phyloP scores from a whole-genome alignment of 1,140 invertebrate species.

The Zelostemma sp. region DNA sequence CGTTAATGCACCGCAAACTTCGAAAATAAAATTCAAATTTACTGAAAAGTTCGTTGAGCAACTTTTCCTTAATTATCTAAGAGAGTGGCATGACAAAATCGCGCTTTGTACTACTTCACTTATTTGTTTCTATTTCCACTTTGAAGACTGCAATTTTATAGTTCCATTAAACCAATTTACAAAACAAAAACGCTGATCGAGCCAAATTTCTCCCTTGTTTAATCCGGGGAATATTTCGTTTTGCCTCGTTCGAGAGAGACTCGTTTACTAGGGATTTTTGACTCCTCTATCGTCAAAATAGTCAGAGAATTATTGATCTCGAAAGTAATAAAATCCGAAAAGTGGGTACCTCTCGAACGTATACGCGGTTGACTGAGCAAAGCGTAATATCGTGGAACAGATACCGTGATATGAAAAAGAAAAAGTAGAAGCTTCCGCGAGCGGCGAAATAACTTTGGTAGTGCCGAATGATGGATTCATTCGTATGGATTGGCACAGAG shows the following conservation, averaged over 20 bases:
- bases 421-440: not conserved
- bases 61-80: too few relatives aligned
- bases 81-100: constrained; percentile 12
- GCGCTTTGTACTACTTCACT: too few relatives aligned
- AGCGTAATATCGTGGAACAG: constrained; percentile 32
- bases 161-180: too few relatives aligned
- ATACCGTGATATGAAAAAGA: constrained; percentile 26
- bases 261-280: constrained; percentile 30
- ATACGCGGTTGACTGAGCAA: constrained; percentile 21
- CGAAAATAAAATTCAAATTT: too few relatives aligned
- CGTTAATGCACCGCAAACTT: not conserved
- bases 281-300: constrained; percentile 27
- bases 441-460: not conserved
- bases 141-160: too few relatives aligned
- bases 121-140: too few relatives aligned
- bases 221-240: constrained; percentile 19
- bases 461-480: too few relatives aligned
- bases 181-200: too few relatives aligned
- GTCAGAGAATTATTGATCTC: constrained; percentile 36
- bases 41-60: too few relatives aligned
- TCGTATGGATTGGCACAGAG: too few relatives aligned
- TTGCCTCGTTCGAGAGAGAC: constrained; percentile 21
- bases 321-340: constrained; percentile 35
- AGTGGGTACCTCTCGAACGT: constrained; percentile 23
- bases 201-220: constrained; percentile 27